Evolutionary conservation across 2,888 invertebrate genomes (phyloP), one percentile per base, ranked within the genome.

Genomic region (Drosophila recens): DNA sequence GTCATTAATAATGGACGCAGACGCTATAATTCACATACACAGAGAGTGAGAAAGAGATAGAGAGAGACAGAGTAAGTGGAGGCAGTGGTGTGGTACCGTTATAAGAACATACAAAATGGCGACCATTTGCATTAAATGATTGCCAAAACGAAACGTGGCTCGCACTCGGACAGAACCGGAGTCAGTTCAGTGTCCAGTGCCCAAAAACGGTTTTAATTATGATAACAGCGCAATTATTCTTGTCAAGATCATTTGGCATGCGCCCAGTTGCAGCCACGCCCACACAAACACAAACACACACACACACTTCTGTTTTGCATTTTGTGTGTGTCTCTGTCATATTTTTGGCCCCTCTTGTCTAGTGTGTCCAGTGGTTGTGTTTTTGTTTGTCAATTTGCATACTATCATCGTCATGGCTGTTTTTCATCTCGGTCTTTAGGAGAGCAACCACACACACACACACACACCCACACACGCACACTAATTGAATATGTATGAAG

Each of bases 171-270:
- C 23, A 42, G 27, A 38, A 23, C 23, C 9, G 40, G 27, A 40
- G 10, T 38, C 40, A 43, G 54, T 56, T 17, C 23, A 34, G 54
- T 67, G 64, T 67, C 40, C 63, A 69, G 76, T 66, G 84, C 71
- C 85, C 89, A 87, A 87, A 89, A 89, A 89, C 80, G 85, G 49
- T 90, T 90, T 90, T 90, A 90, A 90, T 90, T 90, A 90, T 90
- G 90, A 90, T 89, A 90, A 89, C 90, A 90, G 82, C 89, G 89
- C 90, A 90, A 90, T 90, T 90, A 90, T 90, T 90, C 90, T 90
- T 90, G 90, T 90, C 90, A 89, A 90, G 90, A 90, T 90, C 90
- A 90, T 90, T 90, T 85, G 87, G 79, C 81, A 80, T 56, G 61
- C 68, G 70, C 65, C 67, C 72, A 63, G 43, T 40, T 65, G 66